Conservation (phyloP, 2,888 invertebrate species). For the Eupithecia tripunctaria region DNA sequence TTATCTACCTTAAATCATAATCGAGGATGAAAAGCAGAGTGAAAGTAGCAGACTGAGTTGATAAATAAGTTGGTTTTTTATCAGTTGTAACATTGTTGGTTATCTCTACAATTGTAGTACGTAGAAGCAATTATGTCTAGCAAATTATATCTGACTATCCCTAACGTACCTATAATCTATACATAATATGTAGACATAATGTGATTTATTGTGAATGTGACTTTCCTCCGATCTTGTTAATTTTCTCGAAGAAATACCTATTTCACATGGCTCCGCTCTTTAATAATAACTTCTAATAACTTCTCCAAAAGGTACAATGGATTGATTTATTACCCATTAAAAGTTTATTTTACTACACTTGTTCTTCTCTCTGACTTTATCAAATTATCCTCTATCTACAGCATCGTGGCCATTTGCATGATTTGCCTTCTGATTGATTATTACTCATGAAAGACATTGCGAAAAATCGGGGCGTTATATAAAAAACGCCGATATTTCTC, state of each 20-base stretch:
- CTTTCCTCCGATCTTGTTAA: neutral
- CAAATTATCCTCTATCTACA: too few species aligned
- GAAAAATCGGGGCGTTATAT: too few species aligned
- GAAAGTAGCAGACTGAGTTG: neutral
- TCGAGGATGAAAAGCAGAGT: neutral
- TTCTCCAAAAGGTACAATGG: neutral
- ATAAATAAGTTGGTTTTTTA: slow-evolving; percentile 40
- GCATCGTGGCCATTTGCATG: too few species aligned
- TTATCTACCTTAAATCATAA: neutral
- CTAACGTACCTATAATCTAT: neutral
- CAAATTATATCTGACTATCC: slow-evolving; percentile 6
- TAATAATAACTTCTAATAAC: too few species aligned
- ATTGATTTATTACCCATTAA: neutral
- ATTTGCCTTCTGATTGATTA: too few species aligned
- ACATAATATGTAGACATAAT: slow-evolving; percentile 2
- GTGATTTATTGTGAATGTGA: slow-evolving; percentile 1
- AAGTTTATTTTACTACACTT: neutral
- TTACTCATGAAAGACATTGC: too few species aligned
- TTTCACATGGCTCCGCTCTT: neutral
- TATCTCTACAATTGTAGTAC: slow-evolving; percentile 15
- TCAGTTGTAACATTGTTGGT: slow-evolving; percentile 21
- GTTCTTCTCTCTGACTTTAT: neutral
- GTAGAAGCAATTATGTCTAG: slow-evolving; percentile 3
- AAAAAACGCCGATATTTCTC: too few species aligned
- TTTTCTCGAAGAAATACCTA: neutral